phyloP scores from a whole-genome alignment of 2,113 vertebrate genomes.

The Corythoichthys intestinalis region DNA sequence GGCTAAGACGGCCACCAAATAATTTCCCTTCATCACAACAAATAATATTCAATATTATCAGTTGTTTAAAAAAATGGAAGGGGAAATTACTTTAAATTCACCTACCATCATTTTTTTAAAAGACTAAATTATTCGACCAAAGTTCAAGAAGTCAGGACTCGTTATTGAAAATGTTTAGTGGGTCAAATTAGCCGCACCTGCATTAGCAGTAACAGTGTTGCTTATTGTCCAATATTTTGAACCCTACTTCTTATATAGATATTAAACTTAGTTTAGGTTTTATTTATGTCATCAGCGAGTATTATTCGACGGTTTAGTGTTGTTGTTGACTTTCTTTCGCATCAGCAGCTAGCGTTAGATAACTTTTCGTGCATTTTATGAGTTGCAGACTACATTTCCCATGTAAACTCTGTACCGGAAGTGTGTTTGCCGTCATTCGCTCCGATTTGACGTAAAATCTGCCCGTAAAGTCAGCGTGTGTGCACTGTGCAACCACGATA shows the following conservation, averaged over 20 bases:
- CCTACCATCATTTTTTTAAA: too few species aligned
- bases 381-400: constrained; percentile 44
- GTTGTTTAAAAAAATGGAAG: too few species aligned
- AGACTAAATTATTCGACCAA: too few species aligned
- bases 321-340: neutral
- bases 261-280: neutral
- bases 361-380: neutral
- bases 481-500: neutral
- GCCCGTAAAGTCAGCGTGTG: constrained; percentile 9
- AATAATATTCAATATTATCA: too few species aligned
- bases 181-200: too few species aligned
- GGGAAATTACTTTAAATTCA: too few species aligned
- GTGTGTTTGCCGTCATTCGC: neutral
- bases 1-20: too few species aligned
- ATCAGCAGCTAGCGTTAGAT: neutral
- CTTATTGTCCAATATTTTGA: neutral
- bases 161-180: too few species aligned
- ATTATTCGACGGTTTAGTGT: neutral
- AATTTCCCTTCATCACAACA: too few species aligned
- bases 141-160: too few species aligned
- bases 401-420: constrained; percentile 17
- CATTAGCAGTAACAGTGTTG: neutral
- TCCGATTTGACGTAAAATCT: constrained; percentile 10
- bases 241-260: neutral
- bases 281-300: neutral